These are phyloP conservation scores for Phalacrocorax aristotelis DNA, from an alignment of 2,113 vertebrate genomes.

Conservation along the genomic window DNA sequence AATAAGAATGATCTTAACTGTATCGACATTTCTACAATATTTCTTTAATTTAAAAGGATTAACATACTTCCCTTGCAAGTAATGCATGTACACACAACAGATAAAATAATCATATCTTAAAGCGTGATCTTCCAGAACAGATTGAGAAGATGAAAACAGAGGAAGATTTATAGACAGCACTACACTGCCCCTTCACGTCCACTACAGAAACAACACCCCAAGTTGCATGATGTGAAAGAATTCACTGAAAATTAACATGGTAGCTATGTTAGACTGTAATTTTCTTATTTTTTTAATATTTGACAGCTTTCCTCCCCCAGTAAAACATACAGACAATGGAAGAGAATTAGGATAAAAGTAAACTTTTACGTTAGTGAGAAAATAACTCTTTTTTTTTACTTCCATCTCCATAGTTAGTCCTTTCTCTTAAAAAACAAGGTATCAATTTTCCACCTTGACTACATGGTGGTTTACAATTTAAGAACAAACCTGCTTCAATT, in stretches of 20 bases:
- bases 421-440: neutral
- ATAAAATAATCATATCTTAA: neutral
- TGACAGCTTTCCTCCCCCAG: neutral
- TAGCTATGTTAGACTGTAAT: neutral
- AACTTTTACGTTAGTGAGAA: neutral
- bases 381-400: accelerated
- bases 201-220: slow-evolving; percentile 61
- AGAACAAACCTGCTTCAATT: neutral
- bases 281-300: neutral
- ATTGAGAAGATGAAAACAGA: neutral
- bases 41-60: neutral
- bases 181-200: slow-evolving; percentile 76
- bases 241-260: neutral
- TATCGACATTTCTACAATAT: neutral
- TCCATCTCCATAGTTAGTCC: neutral
- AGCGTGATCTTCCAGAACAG: neutral
- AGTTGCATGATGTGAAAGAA: neutral
- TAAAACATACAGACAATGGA: neutral
- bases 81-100: neutral
- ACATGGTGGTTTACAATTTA: neutral
- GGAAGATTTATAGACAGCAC: slow-evolving; percentile 41
- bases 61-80: neutral
- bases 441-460: neutral
- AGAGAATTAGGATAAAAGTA: neutral
- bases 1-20: neutral